Conservation (phyloP, 2,888 invertebrate genomes). For the Ornithoptera alexandrae region DNA sequence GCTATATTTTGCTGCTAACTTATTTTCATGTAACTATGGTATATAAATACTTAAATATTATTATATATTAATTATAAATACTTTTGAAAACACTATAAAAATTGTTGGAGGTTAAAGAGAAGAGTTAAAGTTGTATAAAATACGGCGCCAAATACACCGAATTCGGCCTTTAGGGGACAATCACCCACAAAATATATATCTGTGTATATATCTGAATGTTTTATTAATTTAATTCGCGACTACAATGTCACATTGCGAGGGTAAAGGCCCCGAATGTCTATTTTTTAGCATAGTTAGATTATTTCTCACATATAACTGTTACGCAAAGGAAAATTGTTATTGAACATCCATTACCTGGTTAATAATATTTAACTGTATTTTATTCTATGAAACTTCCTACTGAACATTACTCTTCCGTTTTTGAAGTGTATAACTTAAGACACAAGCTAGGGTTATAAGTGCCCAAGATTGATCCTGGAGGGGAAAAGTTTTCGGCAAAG, state of each 20-base stretch:
- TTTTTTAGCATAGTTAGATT: background rate
- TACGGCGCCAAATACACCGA: conserved; percentile 8
- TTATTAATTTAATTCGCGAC: conserved; percentile 7
- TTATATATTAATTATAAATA: too few species aligned
- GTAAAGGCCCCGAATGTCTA: background rate
- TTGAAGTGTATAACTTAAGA: too few species aligned
- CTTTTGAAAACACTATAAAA: background rate
- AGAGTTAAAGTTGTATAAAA: background rate
- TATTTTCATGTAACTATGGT: too few species aligned
- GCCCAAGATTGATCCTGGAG: too few species aligned
- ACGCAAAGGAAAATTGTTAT: background rate
- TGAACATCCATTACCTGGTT: background rate
- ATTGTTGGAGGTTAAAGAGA: background rate
- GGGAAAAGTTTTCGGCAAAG: too few species aligned
- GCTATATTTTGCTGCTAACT: too few species aligned
- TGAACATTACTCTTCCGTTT: background rate
- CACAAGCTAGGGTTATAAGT: too few species aligned
- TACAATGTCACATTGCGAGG: conserved; percentile 2
- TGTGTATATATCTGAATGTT: conserved; percentile 1
- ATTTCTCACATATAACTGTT: background rate
- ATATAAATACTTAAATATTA: too few species aligned
- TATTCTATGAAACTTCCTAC: too few species aligned
- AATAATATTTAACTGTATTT: too few species aligned
- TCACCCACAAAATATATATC: conserved; percentile 2
- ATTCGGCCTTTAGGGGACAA: conserved; percentile 14